Base-by-base conservation (phyloP, 2,888 invertebrate genomes). In the Lithodes maja region DNA sequence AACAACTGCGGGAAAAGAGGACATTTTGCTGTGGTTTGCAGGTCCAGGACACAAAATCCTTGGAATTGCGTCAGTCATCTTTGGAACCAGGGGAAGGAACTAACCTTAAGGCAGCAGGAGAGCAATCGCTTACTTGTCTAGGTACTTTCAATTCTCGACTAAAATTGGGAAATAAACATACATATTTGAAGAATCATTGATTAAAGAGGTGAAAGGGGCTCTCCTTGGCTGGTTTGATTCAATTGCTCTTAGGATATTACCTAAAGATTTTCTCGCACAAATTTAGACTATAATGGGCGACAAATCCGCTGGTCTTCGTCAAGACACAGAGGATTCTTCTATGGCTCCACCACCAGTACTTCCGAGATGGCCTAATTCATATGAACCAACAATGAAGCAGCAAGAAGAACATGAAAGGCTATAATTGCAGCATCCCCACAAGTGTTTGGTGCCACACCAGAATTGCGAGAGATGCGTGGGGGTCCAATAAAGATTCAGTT, bases 1-100 rank as follows among this genome's bases (percentile, higher is more conserved):
- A 3, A 15, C 3, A 15, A 53, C 1, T 83, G 83, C 53, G 83
- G 74, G 17, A 83, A 83, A 33, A 49, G 74, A 74, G 74, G 74
- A 2, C 83, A 53, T 53, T 83, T 83, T 69, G 83, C 53, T 17
- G 54, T 5, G 9, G 83, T 83, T 53, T 71, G 83, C 49, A 1
- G 52, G 71, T 50, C 33, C 33, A 68, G 2, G 1, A 3, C 52
- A 74, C 74, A n/a, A 17, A 12, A 3, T 74, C 83, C 33, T 15
- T 80, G 17, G 54, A 33, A 2, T 33, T 55, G 5, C 54, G 12
- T 2, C n/a, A 54, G 5, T 17, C n/a, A 5, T 9, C 3, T 7
- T 15, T 80, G 2, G 1, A 33, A 9, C 55, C 33, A 12, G 5
- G 7, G 5, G 33, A 15, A 3, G 50, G 2, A 9, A 7, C 9